Evolutionary conservation across 2,888 invertebrate genomes (phyloP), one percentile per base, ranked within the genome.

Genomic region (Patella pellucida): DNA sequence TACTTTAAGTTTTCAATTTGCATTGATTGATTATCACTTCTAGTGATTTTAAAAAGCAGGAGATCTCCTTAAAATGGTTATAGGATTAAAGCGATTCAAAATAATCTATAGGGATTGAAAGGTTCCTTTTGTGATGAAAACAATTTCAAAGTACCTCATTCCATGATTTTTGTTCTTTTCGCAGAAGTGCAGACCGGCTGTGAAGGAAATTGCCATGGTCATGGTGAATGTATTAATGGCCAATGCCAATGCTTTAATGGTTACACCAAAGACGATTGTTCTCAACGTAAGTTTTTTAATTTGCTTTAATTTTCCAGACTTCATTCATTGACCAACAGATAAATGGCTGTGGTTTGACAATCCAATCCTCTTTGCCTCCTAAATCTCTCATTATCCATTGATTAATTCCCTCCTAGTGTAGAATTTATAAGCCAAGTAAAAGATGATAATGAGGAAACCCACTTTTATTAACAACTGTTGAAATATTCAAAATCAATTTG

Each of bases 191-290:
- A 85, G 23, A 84, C 84, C 2, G 84, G 84, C 27, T 99, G 99
- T 91, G 97, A 97, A 12, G 96, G 96, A 87, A 97, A 98, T 71
- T 99, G 99, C 91, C 96, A 96, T 83, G 97, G 97, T 16, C 97
- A 98, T 92, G 99, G 99, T 19, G 96, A 97, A 91, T 99, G 99
- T 91, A 93, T 97, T 71, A 82, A 86, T 68, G 97, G 98, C 2
- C 96, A 96, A 89, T 99, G 99, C 89, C 96, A 96, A 87, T 99
- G 99, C 91, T 97, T 96, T 91, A 95, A 97, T 73, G 99, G 99
- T 16, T 99, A 97, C 91, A 96, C 96, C 73, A 98, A 98, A 52
- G 96, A 96, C 83, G 97, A 97, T 90, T 99, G 99, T 91, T 96
- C 96, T 90, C 96, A 97, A 92, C 97, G 98, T 96, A 93, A 93